Conservation (phyloP, 2,113 vertebrate species). For the Ginglymostoma cirratum region DNA sequence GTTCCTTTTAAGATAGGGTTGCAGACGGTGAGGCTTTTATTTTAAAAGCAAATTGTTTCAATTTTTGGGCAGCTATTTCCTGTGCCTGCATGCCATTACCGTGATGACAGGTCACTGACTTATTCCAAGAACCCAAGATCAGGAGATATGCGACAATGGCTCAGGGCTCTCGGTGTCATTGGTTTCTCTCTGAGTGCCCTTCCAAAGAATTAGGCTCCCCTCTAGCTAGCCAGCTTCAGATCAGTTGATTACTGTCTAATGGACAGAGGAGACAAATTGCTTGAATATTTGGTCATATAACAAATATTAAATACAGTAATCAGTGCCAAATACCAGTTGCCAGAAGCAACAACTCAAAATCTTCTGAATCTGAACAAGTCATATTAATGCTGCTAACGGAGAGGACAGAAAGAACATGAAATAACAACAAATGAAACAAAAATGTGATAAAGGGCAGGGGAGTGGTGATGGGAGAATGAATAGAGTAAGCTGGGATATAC, state of each 20-base stretch:
- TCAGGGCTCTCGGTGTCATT: not conserved
- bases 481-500: not conserved
- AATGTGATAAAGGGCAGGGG: not conserved
- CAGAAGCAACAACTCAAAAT: not conserved
- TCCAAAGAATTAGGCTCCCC: not conserved
- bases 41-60: not conserved
- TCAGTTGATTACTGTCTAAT: not conserved
- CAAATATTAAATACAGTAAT: not conserved
- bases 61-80: not conserved
- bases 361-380: not conserved
- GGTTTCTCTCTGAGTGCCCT: not conserved
- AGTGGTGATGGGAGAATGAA: not conserved
- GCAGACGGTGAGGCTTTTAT: not conserved
- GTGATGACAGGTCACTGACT: not conserved
- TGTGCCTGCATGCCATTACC: not conserved
- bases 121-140: not conserved
- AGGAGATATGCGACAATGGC: not conserved
- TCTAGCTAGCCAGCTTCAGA: not conserved
- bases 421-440: not conserved
- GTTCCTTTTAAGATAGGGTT: not conserved
- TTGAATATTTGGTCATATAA: not conserved
- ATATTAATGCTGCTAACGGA: not conserved
- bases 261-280: not conserved
- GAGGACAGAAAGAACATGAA: not conserved
- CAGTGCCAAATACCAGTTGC: not conserved